Evolutionary conservation across 1,140 invertebrate species (phyloP).

Genomic region (Temnothorax nylanderi): DNA sequence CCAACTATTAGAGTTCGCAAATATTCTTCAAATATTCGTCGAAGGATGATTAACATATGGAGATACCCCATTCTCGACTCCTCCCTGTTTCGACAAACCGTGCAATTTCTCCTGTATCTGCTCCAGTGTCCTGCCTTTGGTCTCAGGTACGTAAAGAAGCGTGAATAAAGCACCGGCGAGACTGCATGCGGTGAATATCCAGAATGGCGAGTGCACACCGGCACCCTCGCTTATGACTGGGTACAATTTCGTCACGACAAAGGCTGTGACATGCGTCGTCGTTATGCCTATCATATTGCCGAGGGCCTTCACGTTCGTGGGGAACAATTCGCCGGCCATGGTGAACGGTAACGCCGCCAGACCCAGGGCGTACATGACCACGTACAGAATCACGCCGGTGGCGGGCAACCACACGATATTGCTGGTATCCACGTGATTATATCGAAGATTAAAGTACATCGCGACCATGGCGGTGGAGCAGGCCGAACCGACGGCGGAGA

Average conservation of each 20-base stretch:
- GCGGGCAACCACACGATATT: constrained; percentile 87
- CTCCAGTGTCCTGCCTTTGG: constrained; percentile 91
- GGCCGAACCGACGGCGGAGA: constrained; percentile 86
- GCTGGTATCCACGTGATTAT: constrained; percentile 80
- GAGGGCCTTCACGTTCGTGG: constrained; percentile 88
- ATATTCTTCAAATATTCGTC: background rate
- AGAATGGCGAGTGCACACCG: constrained; percentile 89
- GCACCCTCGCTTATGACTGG: constrained; percentile 86
- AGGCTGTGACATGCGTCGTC: constrained; percentile 87
- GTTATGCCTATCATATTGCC: constrained; percentile 89
- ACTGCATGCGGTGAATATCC: constrained; percentile 90
- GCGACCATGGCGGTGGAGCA: constrained; percentile 79
- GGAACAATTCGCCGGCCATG: constrained; percentile 90
- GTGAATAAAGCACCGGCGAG: constrained; percentile 88
- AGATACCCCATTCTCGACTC: background rate
- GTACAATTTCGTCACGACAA: constrained; percentile 90
- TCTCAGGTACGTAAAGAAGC: constrained; percentile 90
- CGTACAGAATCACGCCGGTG: constrained; percentile 87
- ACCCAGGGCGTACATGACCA: constrained; percentile 89
- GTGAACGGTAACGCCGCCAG: constrained; percentile 89
- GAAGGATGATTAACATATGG: background rate
- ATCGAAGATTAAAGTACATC: constrained; percentile 87
- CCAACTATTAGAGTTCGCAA: background rate
- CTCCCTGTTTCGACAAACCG: background rate
- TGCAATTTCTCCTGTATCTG: constrained; percentile 85